These are phyloP conservation scores for Falco novaeseelandiae DNA, from an alignment of 2,797 vertebrate genomes.

Conservation along the genomic window DNA sequence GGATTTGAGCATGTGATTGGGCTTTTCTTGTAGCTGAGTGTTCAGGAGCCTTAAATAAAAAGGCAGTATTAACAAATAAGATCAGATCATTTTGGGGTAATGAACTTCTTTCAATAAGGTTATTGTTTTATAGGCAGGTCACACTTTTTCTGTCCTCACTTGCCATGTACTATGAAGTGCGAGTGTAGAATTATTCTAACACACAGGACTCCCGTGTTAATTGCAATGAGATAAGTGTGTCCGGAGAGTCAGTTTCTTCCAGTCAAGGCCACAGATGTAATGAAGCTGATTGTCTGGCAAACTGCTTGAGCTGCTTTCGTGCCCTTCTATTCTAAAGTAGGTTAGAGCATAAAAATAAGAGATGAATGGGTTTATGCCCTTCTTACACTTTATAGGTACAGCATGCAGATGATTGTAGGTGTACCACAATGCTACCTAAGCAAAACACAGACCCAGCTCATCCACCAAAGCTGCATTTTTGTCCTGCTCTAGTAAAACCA, in stretches of 20 bases:
- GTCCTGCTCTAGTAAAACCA: neutral
- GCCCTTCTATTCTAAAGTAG: neutral
- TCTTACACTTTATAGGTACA: neutral
- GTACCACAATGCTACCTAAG: neutral
- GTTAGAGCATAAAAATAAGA: neutral
- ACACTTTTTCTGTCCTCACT: slow-evolving; percentile 34
- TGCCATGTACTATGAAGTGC: neutral
- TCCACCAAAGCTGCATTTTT: neutral
- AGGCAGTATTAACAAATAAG: slow-evolving; percentile 40
- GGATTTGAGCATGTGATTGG: slow-evolving; percentile 68
- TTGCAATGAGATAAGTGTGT: neutral
- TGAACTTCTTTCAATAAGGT: slow-evolving; percentile 44
- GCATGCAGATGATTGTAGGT: neutral
- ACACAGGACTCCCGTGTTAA: neutral
- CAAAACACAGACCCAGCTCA: neutral
- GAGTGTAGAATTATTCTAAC: neutral
- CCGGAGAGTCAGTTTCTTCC: neutral
- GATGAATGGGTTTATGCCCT: neutral
- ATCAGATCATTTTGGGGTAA: slow-evolving; percentile 45
- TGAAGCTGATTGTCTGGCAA: neutral
- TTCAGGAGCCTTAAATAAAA: slow-evolving; percentile 37
- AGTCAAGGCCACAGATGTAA: neutral
- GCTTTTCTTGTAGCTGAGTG: slow-evolving; percentile 27
- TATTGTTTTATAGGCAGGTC: slow-evolving; percentile 47
- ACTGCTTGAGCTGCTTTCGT: neutral